Percentiles rank a stretch among this genome's conserved stretches.
These are phyloP conservation scores for Graphium colonna DNA, from an alignment of 2,888 invertebrate genomes.

Conservation along the genomic window DNA sequence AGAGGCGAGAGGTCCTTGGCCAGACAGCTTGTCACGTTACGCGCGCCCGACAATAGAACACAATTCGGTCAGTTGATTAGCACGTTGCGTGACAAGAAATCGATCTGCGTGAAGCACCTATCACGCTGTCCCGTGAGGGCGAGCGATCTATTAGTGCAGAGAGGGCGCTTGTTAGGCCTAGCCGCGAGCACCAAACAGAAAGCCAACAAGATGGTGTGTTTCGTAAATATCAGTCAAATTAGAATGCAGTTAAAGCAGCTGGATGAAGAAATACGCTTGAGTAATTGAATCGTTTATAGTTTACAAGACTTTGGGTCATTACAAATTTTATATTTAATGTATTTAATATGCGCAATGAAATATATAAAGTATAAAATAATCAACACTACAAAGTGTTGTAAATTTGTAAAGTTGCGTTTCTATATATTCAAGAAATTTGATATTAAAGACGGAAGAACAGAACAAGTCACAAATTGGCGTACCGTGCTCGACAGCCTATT, in stretches of 20 bases:
- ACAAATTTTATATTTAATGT: too few relatives aligned
- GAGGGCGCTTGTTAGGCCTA: slow-evolving; percentile 47
- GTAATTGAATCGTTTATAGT: too few relatives aligned
- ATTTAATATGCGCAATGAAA: too few relatives aligned
- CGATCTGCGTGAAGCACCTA: slow-evolving; percentile 51
- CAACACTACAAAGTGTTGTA: too few relatives aligned
- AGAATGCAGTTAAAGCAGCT: slow-evolving; percentile 40
- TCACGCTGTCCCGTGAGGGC: slow-evolving; percentile 55
- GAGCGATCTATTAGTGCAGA: slow-evolving; percentile 60
- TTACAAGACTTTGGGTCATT: too few relatives aligned
- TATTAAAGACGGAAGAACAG: too few relatives aligned
- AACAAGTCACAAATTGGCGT: too few relatives aligned
- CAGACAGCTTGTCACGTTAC: slow-evolving; percentile 46
- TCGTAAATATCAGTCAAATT: slow-evolving; percentile 46
- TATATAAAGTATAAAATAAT: too few relatives aligned
- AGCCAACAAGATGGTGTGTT: slow-evolving; percentile 47
- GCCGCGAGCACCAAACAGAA: slow-evolving; percentile 48
- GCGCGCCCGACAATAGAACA: slow-evolving; percentile 24
- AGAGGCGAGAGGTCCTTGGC: slow-evolving; percentile 45
- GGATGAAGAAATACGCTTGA: slow-evolving; percentile 27
- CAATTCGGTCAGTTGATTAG: slow-evolving; percentile 22
- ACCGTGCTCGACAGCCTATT: too few relatives aligned
- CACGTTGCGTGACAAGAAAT: slow-evolving; percentile 37
- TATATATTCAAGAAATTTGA: too few relatives aligned
- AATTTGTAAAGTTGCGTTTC: too few relatives aligned